phyloP scores from a whole-genome alignment of 2,888 invertebrate genomes.

The Acrobasis consociella region DNA sequence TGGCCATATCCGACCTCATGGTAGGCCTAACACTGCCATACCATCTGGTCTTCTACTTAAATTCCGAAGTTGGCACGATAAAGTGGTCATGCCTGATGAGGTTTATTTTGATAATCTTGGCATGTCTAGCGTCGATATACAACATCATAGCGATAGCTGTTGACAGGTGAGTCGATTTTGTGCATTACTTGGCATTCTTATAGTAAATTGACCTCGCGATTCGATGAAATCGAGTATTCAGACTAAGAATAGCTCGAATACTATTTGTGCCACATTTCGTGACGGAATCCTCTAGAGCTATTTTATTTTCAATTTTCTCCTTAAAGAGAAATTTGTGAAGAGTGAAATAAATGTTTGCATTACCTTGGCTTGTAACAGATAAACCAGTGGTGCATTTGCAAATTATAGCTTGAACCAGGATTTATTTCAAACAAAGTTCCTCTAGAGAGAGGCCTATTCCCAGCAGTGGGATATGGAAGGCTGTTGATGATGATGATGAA shows the following conservation, averaged over 20 bases:
- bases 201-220: conserved; percentile 27
- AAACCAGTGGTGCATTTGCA: no score
- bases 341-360: no score
- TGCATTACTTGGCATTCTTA: conserved; percentile 32
- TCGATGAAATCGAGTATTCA: conserved; percentile 31
- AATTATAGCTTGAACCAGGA: no score
- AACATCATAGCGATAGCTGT: conserved; percentile 90
- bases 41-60: conserved; percentile 89
- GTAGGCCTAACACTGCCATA: conserved; percentile 90
- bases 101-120: conserved; percentile 88
- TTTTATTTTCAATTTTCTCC: background rate
- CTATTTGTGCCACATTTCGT: conserved; percentile 24
- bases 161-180: conserved; percentile 79
- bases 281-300: conserved; percentile 17
- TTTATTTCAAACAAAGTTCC: background rate
- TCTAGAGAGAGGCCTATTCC: no score
- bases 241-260: conserved; percentile 24
- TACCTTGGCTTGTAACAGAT: no score
- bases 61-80: conserved; percentile 82
- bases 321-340: background rate
- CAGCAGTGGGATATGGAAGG: no score
- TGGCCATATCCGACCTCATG: conserved; percentile 90
- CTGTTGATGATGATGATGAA: no score
- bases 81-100: conserved; percentile 86
- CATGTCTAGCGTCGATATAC: conserved; percentile 90